Evolutionary conservation across 2,888 invertebrate species (phyloP).

Genomic region (Sicus ferrugineus): DNA sequence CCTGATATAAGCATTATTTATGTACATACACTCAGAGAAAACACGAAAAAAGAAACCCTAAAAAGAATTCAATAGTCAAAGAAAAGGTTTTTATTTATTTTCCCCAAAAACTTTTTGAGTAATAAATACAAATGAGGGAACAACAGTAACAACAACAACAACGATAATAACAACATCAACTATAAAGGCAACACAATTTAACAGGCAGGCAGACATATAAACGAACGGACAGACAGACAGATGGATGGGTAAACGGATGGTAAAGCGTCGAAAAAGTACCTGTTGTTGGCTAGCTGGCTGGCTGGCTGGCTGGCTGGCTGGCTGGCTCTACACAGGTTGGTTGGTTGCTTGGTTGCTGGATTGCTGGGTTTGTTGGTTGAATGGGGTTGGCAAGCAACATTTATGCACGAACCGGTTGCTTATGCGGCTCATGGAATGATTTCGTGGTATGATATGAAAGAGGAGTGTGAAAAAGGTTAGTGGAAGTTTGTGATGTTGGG

Average conservation of each 20-base stretch:
- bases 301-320: no score
- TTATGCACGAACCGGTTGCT: constrained; percentile 3
- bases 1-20: no score
- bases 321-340: background rate
- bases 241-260: background rate
- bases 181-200: background rate
- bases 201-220: background rate
- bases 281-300: background rate
- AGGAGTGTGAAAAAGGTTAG: no score
- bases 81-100: background rate
- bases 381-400: background rate
- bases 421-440: background rate
- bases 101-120: background rate
- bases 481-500: background rate
- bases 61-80: background rate
- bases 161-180: background rate
- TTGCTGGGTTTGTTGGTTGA: background rate
- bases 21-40: no score
- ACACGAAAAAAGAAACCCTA: background rate
- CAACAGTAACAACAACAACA: background rate
- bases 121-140: background rate
- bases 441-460: background rate
- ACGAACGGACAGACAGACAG: background rate
- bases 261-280: constrained; percentile 1
- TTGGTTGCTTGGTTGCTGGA: background rate